Evolutionary conservation across 1,140 invertebrate species (phyloP).

Genomic region (Cataglyphis hispanica): DNA sequence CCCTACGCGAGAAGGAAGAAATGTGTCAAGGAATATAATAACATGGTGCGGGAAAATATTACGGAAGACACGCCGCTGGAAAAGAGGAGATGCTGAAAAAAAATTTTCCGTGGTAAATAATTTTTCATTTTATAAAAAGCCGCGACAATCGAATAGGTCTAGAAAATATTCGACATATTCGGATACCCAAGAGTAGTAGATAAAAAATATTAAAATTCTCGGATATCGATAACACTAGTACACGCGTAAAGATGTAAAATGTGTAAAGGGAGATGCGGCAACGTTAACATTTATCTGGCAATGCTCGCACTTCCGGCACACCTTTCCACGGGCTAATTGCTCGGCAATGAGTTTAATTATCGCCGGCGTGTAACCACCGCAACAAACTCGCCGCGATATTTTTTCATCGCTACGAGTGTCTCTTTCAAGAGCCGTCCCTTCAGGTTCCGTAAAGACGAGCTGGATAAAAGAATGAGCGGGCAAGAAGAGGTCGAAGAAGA

Average conservation of each 20-base stretch:
- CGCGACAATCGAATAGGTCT: no score
- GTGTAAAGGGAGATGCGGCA: background rate
- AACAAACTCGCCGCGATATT: conserved; percentile 41
- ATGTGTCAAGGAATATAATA: background rate
- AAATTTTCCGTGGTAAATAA: no score
- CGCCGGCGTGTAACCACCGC: conserved; percentile 26
- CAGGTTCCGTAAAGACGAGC: conserved; percentile 36
- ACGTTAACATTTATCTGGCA: background rate
- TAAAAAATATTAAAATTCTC: no score
- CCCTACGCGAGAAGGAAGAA: background rate
- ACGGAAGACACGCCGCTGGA: no score
- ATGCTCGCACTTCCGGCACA: no score
- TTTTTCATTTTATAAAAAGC: no score
- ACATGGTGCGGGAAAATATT: background rate
- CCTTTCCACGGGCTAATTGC: conserved; percentile 6
- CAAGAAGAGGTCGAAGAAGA: conserved; percentile 19
- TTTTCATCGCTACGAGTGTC: conserved; percentile 53
- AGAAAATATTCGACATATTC: no score
- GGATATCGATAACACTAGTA: no score
- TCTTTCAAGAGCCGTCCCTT: conserved; percentile 20
- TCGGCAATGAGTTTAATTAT: conserved; percentile 47
- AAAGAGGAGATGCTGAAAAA: no score
- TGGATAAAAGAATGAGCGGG: conserved; percentile 55
- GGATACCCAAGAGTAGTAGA: no score
- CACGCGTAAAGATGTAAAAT: no score